A percentile compares a stretch with the other conserved stretches of the same genome.
These are phyloP conservation scores for Drosophila cyrtoloma DNA, from an alignment of 2,888 invertebrate species.

Conservation along the genomic window DNA sequence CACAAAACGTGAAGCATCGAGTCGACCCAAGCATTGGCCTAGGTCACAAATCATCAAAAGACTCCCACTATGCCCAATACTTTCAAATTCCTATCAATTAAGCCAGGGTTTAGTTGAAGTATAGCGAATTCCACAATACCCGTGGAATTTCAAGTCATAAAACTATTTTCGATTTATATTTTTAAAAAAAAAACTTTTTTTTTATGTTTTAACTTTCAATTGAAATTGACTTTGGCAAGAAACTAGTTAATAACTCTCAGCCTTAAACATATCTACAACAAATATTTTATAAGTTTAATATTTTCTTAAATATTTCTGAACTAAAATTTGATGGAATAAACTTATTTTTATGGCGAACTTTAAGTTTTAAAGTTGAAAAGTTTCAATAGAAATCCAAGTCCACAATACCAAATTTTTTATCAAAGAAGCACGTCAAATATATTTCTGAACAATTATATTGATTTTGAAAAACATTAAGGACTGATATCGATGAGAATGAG, in stretches of 20 bases:
- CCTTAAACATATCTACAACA: background rate
- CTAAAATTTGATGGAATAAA: background rate
- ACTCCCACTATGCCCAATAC: background rate
- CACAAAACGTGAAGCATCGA: constrained; percentile 44
- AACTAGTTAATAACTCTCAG: background rate
- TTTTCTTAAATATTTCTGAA: background rate
- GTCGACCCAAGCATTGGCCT: constrained; percentile 56
- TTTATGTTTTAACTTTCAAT: background rate
- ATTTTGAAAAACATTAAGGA: background rate
- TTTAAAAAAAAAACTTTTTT: background rate
- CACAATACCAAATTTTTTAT: too few relatives aligned
- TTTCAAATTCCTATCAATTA: background rate
- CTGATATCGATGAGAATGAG: background rate
- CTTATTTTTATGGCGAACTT: background rate
- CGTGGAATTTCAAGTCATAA: too few relatives aligned
- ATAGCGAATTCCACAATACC: background rate
- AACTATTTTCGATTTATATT: background rate
- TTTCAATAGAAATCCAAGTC: background rate
- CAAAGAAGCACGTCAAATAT: background rate
- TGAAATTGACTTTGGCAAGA: background rate
- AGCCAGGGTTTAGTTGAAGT: background rate
- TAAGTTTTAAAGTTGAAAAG: background rate
- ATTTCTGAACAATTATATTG: background rate
- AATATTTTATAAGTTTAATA: background rate
- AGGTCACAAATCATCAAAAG: constrained; percentile 50